Base-by-base conservation (phyloP, 2,888 invertebrate genomes). In the Acanthopleura granulata region DNA sequence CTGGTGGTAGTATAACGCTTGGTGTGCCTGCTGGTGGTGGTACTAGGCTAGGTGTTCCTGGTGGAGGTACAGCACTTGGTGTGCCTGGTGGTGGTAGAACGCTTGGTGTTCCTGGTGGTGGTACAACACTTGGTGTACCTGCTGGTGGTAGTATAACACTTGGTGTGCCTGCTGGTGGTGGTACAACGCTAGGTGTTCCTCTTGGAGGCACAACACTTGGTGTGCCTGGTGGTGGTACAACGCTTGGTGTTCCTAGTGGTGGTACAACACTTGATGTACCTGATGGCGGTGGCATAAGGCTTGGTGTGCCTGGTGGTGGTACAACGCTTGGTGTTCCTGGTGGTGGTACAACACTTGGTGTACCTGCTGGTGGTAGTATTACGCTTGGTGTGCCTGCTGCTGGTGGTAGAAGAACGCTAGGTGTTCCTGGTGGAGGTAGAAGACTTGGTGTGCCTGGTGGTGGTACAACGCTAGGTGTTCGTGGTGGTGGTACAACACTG, bases 1-100 rank as follows among this genome's bases (percentile, higher is more conserved):
- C 14, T 51, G 51, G 51, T 51, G 51, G 51, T 51, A 51, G 14
- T 51, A n/a, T n/a, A n/a, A 51, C 51, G 18, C 51, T 51, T 51
- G 51, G 51, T 51, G 51, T 51, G 14, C 51, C 51, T 51, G 51
- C 51, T 51, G 51, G 51, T 51, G 51, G 51, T 51, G 51, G 51
- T 51, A 51, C 51, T 51, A 51, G 14, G 18, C 51, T 51, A 15
- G 51, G 51, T 51, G 51, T 51, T 51, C 51, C 51, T 51, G 51
- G 18, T 51, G 51, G 18, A 15, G 51, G 51, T 51, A 14, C 51
- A 51, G 51, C 14, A 18, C 51, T 51, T 51, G 51, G 51, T 51
- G 18, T 18, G 18, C 51, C 51, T 51, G 51, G 51, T 51, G 51
- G 51, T 51, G 51, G 51, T 18, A 51, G 14, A 18, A 51, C 51